Evolutionary conservation across 2,888 invertebrate genomes (phyloP).

Genomic region (Eretmocerus hayati): DNA sequence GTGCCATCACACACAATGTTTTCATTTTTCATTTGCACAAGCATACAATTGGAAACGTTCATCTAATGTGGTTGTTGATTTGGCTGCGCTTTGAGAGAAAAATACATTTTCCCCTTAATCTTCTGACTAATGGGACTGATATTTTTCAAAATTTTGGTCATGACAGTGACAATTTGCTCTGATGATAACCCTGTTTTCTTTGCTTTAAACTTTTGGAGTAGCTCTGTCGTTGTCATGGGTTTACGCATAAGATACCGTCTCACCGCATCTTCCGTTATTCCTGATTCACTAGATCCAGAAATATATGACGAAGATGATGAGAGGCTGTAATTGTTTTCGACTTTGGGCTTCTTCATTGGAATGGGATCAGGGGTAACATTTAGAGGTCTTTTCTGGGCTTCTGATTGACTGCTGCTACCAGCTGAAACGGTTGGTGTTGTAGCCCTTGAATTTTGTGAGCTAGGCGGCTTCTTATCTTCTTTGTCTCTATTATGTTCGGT

Average conservation of each 20-base stretch:
- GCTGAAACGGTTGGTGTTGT: constrained; percentile 43
- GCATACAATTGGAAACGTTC: too few species aligned
- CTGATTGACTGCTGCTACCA: constrained; percentile 35
- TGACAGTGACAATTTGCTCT: constrained; percentile 84
- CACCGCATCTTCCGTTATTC: constrained; percentile 91
- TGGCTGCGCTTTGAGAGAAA: constrained; percentile 68
- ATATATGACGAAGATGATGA: constrained; percentile 46
- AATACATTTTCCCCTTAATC: constrained; percentile 89
- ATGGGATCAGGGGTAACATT: constrained; percentile 47
- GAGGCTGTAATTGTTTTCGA: constrained; percentile 46
- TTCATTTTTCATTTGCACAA: too few species aligned
- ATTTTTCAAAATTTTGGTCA: constrained; percentile 90
- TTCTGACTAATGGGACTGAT: constrained; percentile 90
- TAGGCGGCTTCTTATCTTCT: constrained; percentile 48
- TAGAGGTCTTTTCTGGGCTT: constrained; percentile 36
- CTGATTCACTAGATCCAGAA: constrained; percentile 66
- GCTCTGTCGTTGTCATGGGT: constrained; percentile 95
- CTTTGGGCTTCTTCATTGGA: constrained; percentile 52
- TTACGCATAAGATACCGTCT: constrained; percentile 90
- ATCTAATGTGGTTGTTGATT: constrained; percentile 23
- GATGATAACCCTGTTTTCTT: constrained; percentile 86
- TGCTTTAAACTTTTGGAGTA: constrained; percentile 90
- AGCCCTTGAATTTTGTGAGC: constrained; percentile 53
- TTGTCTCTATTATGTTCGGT: constrained; percentile 48
- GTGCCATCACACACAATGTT: too few species aligned